Evolutionary conservation across 2,888 invertebrate genomes (phyloP).

Genomic region (Paralinhomoeus sp.): DNA sequence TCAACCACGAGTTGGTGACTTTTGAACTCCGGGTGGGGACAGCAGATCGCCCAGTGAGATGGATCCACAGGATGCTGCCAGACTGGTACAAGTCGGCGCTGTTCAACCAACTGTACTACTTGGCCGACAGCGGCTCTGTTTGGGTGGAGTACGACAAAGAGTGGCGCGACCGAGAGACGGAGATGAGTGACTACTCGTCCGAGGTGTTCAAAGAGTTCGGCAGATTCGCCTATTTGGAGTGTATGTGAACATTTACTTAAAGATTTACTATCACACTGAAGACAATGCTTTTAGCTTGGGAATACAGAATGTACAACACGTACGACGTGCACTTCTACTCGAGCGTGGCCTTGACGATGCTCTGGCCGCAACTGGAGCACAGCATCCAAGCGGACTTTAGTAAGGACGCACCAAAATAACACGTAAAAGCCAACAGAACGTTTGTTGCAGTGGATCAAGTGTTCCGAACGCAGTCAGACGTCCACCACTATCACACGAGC

Average conservation of each 20-base stretch:
- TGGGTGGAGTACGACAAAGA: slow-evolving; percentile 44
- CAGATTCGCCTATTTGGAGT: slow-evolving; percentile 72
- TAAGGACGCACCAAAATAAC: slow-evolving; percentile 8
- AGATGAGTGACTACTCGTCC: slow-evolving; percentile 15
- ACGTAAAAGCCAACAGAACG: not conserved
- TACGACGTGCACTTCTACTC: slow-evolving; percentile 96
- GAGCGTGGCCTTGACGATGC: slow-evolving; percentile 59
- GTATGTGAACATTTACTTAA: no score
- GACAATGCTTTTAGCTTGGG: slow-evolving; percentile 45
- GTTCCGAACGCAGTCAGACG: slow-evolving; percentile 20
- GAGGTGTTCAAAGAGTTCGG: slow-evolving; percentile 41
- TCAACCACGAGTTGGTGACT: slow-evolving; percentile 23
- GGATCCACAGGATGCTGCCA: slow-evolving; percentile 44
- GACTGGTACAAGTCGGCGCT: slow-evolving; percentile 85
- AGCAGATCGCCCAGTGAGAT: no score
- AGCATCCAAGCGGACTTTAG: slow-evolving; percentile 29
- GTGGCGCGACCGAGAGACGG: slow-evolving; percentile 12
- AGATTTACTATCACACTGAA: no score
- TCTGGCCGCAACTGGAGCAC: slow-evolving; percentile 73
- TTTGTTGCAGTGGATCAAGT: slow-evolving; percentile 27
- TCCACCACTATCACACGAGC: slow-evolving; percentile 33
- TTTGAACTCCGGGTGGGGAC: no score
- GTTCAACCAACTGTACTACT: slow-evolving; percentile 77
- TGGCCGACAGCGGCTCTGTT: slow-evolving; percentile 69
- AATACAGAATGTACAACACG: slow-evolving; percentile 85